Conservation (phyloP, 2,888 invertebrate genomes). For the Oxystoma pomonae region DNA sequence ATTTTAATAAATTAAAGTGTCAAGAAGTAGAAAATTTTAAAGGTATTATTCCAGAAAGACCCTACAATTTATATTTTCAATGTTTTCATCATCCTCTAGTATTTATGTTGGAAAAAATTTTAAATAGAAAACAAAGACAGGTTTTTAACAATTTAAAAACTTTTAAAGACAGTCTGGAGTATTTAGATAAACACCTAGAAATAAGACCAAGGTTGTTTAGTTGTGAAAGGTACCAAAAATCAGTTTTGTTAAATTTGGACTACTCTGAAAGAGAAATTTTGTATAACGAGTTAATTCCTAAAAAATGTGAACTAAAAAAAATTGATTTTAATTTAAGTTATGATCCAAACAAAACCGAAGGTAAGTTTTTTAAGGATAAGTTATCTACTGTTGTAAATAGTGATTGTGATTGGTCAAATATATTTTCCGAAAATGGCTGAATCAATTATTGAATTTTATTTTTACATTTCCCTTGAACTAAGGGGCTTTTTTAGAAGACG, state of each 20-base stretch:
- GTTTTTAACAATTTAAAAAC: constrained; percentile 74
- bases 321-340: constrained; percentile 19
- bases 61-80: constrained; percentile 66
- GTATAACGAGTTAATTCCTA: constrained; percentile 33
- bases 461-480: too few relatives aligned
- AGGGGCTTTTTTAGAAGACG: too few relatives aligned
- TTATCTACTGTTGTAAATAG: constrained; percentile 21
- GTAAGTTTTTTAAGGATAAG: constrained; percentile 41
- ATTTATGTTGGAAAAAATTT: constrained; percentile 86
- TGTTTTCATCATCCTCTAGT: constrained; percentile 95
- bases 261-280: constrained; percentile 32
- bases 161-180: constrained; percentile 65
- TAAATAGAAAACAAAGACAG: constrained; percentile 67
- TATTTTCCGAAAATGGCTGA: constrained; percentile 39
- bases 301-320: constrained; percentile 3
- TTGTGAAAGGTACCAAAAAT: constrained; percentile 32
- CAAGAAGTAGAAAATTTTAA: constrained; percentile 14
- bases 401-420: constrained; percentile 36
- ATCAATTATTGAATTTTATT: too few relatives aligned
- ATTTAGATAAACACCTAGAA: constrained; percentile 58
- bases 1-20: constrained; percentile 19
- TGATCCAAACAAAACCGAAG: constrained; percentile 31
- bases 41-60: constrained; percentile 51
- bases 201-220: constrained; percentile 45
- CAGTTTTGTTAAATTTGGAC: constrained; percentile 30